Percentiles rank a stretch among this genome's conserved stretches.
Conservation (phyloP, 2,797 vertebrate species). For the Pteronotus mesoamericanus region DNA sequence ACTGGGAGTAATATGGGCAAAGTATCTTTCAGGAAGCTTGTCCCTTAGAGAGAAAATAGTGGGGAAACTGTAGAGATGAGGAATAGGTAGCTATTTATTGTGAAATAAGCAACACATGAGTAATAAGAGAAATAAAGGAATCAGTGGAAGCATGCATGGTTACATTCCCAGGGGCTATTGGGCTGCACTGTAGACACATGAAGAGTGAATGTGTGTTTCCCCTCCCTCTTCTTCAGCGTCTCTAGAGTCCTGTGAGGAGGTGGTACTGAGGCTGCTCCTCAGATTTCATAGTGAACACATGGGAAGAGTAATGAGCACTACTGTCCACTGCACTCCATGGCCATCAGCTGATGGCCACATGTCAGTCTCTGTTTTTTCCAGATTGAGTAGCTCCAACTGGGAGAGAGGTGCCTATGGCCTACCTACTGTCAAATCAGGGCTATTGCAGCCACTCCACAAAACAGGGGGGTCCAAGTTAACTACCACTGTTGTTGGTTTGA, state of each 20-base stretch:
- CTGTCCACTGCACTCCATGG: accelerated
- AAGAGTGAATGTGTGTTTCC: neutral
- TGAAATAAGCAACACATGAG: neutral
- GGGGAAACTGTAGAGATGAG: too few species aligned
- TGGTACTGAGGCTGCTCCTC: neutral
- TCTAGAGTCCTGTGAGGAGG: neutral
- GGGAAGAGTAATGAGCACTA: neutral
- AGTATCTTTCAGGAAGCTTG: neutral
- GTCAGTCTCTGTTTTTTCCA: neutral
- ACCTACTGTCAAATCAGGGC: neutral
- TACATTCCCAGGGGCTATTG: neutral
- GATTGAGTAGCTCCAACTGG: accelerated
- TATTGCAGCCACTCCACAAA: too few species aligned
- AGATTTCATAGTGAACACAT: accelerated
- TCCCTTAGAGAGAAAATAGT: neutral
- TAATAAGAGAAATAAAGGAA: neutral
- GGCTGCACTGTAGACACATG: neutral
- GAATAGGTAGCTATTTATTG: too few species aligned
- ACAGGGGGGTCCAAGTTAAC: neutral
- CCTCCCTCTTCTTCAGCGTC: neutral
- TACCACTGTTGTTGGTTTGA: neutral
- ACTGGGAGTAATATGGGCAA: neutral
- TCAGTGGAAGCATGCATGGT: neutral
- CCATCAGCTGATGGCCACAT: accelerated
- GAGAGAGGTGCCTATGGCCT: neutral